A percentile compares a stretch with the other conserved stretches of the same genome.
Evolutionary conservation across 2,888 invertebrate species (phyloP).

Genomic region (Leptinotarsa haldemani): DNA sequence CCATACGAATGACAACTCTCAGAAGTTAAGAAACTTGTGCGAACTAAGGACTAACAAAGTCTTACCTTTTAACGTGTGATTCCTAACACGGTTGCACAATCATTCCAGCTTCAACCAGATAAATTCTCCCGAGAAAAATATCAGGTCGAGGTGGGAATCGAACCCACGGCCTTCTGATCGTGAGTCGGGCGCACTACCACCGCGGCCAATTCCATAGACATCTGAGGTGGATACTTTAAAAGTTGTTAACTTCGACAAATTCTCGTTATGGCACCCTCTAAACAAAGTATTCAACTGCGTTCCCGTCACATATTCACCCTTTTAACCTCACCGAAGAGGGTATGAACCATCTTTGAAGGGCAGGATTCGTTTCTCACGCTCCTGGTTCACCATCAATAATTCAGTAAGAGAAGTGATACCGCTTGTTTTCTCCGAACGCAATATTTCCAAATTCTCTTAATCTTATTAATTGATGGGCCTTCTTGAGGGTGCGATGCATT

Average conservation of each 20-base stretch:
- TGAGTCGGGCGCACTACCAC: no score
- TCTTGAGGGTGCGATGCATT: conserved; percentile 28
- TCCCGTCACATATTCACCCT: conserved; percentile 16
- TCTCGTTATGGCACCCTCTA: background rate
- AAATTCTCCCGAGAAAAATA: no score
- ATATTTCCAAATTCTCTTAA: conserved; percentile 39
- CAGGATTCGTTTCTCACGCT: conserved; percentile 14
- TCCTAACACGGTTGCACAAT: no score
- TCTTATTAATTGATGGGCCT: conserved; percentile 38
- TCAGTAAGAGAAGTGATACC: conserved; percentile 42
- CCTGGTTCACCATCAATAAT: conserved; percentile 35
- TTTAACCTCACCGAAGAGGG: conserved; percentile 18
- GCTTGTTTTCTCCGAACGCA: conserved; percentile 35
- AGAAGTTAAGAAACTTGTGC: no score
- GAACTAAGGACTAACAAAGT: no score
- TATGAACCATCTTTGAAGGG: conserved; percentile 10
- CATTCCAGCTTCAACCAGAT: no score
- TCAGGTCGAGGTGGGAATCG: no score
- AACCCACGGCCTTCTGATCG: no score
- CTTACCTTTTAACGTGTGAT: no score
- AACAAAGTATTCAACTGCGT: background rate
- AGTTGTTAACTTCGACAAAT: background rate
- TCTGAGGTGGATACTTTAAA: no score
- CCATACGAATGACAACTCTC: no score
- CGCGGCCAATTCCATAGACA: no score